Base-by-base conservation (phyloP, 2,888 invertebrate species). In the Cantharis rustica region DNA sequence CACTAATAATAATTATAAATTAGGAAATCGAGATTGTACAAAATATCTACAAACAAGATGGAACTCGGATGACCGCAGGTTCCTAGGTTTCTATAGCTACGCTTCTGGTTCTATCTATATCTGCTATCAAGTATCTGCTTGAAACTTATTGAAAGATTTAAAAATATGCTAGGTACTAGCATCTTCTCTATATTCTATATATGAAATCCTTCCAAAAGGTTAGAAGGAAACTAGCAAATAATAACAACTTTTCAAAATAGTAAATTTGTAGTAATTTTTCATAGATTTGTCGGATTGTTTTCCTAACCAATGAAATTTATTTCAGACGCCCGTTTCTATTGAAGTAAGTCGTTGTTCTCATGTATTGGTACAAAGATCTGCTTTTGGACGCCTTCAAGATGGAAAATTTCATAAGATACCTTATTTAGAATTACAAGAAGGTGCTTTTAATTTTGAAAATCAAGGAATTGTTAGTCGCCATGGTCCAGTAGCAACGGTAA, bases 381-480 rank as follows among this genome's bases (percentile, higher is more conserved):
- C 93, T 0, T 94, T 94, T 84, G 92, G 93, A 47, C 92, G 93
- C 90, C 89, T 94, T 27, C 89, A 92, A 68, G 90, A 90, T 77
- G 90, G 93, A 85, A 89, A 87, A 73, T 90, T 94, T 79, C 89
- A 85, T 76, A 90, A 93, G 79, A 91, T 94, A 15, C 86, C 86
- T 5, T 87, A 89, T 23, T 86, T 94, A 71, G 89, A 90, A 73
- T 87, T 94, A 47, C 89, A 90, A 16, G 89, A 90, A 73, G 91
- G 92, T 69, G 90, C 93, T 0, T 94, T 94, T 85, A 90, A 90
- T 81, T 90, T 93, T 80, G 92, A 92, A 82, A 89, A 89, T 20
- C 90, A 91, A 79, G 90, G 89, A 75, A 88, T 86, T 73, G 87
- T 91, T 68, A 91, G 91, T n/a, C 89, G 91, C 77, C 93, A 93